phyloP scores from a whole-genome alignment of 2,113 vertebrate genomes.

The Pterocles orientalis region DNA sequence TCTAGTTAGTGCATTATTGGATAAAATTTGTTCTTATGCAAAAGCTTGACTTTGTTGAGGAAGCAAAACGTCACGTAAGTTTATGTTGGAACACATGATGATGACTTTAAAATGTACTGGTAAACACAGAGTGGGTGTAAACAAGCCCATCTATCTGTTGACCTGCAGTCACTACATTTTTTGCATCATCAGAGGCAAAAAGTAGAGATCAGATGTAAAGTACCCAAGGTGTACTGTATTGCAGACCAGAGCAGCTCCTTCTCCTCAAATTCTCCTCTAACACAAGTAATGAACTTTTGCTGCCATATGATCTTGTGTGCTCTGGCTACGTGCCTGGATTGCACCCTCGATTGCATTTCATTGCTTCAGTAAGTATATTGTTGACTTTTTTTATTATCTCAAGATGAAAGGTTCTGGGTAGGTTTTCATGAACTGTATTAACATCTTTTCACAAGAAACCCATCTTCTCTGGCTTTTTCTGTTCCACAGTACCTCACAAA shows the following conservation, averaged over 20 bases:
- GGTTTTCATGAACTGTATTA: not conserved
- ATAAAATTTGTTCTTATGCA: not conserved
- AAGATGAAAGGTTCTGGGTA: not conserved
- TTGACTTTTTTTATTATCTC: not conserved
- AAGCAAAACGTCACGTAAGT: not conserved
- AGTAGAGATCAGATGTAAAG: not conserved
- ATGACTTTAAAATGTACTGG: not conserved
- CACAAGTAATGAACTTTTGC: not conserved
- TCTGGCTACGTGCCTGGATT: not conserved
- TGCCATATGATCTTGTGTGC: not conserved
- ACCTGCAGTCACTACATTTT: not conserved
- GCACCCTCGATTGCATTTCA: not conserved
- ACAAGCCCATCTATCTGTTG: not conserved
- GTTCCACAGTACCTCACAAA: not conserved
- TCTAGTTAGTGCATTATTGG: not conserved
- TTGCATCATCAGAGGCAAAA: not conserved
- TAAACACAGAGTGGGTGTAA: not conserved
- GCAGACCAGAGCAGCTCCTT: not conserved
- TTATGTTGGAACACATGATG: not conserved
- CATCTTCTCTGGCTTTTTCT: not conserved
- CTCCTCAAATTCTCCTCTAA: not conserved
- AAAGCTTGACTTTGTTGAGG: not conserved
- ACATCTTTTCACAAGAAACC: not conserved
- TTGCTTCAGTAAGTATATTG: not conserved
- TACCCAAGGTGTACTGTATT: not conserved